Conservation (phyloP, 2,113 vertebrate genomes). For the Phylloscopus trochiloides region DNA sequence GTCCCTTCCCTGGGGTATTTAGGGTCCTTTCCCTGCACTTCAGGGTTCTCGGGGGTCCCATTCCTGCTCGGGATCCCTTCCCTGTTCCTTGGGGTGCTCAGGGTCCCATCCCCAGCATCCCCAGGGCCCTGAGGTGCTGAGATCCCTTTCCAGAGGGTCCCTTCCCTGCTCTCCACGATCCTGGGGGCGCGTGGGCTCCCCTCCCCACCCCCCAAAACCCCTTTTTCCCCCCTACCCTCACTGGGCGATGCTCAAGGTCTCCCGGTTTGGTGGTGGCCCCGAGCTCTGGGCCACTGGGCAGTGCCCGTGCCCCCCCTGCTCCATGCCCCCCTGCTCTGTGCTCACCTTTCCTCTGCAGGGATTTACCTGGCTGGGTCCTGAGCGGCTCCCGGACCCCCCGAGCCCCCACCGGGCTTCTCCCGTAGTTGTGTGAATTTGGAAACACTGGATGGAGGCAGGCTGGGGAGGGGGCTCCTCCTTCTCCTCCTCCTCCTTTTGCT, state of each 20-base stretch:
- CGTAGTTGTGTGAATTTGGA: neutral
- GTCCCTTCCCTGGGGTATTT: neutral
- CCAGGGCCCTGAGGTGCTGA: neutral
- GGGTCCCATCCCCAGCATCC: too few species aligned
- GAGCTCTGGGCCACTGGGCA: too few species aligned
- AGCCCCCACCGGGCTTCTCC: neutral
- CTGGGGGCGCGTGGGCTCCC: neutral
- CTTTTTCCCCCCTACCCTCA: too few species aligned
- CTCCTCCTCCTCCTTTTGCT: neutral
- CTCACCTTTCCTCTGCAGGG: neutral
- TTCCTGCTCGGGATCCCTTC: too few species aligned
- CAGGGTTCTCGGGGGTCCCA: neutral
- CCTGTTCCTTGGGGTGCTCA: neutral
- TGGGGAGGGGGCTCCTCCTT: neutral
- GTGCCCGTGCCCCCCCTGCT: too few species aligned
- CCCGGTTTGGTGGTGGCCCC: too few species aligned
- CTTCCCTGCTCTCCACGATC: neutral
- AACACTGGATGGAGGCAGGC: neutral
- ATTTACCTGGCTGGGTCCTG: conserved; percentile 73
- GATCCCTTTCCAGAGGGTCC: neutral
- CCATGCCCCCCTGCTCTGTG: too few species aligned
- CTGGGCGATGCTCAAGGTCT: too few species aligned
- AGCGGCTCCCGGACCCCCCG: neutral
- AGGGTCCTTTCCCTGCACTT: rapidly evolving
- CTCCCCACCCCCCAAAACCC: neutral